These are phyloP conservation scores for Lepidocyrtoides sp. DNA, from an alignment of 2,888 invertebrate species.

Conservation along the genomic window DNA sequence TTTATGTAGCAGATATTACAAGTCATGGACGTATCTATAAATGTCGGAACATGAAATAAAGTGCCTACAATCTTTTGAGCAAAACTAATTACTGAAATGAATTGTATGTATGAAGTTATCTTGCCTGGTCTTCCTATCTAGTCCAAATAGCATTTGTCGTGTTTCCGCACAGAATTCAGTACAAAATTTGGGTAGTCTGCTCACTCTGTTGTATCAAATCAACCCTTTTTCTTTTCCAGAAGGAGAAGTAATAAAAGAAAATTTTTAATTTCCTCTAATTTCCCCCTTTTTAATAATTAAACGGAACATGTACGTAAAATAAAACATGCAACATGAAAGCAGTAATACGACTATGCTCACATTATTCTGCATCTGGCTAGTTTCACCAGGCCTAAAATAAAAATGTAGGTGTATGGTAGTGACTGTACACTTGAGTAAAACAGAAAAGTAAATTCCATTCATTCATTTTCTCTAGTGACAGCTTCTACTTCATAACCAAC, in stretches of 20 bases:
- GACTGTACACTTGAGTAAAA: no score
- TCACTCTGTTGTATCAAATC: no score
- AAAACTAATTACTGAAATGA: conserved; percentile 33
- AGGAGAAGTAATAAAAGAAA: conserved; percentile 49
- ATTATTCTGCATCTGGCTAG: conserved; percentile 43
- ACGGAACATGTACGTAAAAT: background rate
- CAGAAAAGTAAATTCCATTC: background rate
- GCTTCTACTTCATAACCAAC: conserved; percentile 5
- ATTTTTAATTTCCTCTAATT: conserved; percentile 70
- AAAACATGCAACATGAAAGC: conserved; percentile 12
- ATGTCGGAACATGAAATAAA: no score
- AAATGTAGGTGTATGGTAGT: background rate
- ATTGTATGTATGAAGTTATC: background rate
- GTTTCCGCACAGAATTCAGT: background rate
- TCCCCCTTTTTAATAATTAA: conserved; percentile 72
- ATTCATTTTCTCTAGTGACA: conserved; percentile 49
- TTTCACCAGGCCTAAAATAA: background rate
- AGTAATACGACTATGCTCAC: background rate
- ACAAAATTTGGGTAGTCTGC: no score
- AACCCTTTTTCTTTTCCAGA: conserved; percentile 25
- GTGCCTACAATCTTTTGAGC: background rate
- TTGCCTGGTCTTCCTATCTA: background rate
- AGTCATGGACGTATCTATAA: no score
- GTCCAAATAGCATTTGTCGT: conserved; percentile 4
- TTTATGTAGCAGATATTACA: no score